Percentiles rank a stretch among this genome's conserved stretches.
Conservation (phyloP, 2,113 vertebrate genomes). For the Sorex araneus region DNA sequence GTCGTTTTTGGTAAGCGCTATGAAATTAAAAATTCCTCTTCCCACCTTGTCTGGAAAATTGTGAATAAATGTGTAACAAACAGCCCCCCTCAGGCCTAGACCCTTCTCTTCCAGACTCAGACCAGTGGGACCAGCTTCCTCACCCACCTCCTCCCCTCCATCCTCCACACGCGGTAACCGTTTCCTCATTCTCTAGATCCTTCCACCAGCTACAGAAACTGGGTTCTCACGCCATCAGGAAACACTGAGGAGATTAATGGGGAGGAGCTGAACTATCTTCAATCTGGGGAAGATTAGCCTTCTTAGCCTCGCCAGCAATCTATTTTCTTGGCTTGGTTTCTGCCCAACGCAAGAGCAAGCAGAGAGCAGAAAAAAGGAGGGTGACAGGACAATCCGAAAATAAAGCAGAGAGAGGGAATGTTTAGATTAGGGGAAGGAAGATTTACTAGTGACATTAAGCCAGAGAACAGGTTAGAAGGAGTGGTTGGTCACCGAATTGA, state of each 20-base stretch:
- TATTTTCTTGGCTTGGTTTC: constrained; percentile 63
- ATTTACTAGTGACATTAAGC: constrained; percentile 26
- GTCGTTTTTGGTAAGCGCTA: background rate
- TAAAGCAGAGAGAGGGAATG: background rate
- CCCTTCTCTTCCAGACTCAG: background rate
- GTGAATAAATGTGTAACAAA: constrained; percentile 35
- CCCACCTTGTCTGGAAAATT: background rate
- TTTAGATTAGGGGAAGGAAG: background rate
- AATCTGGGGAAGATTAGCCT: background rate
- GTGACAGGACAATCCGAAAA: constrained; percentile 4
- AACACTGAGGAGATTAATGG: constrained; percentile 50
- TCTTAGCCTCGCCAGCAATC: constrained; percentile 32
- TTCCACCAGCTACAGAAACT: constrained; percentile 52
- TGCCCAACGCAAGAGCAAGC: constrained; percentile 60
- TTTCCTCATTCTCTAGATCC: constrained; percentile 68
- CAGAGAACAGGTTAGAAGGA: constrained; percentile 29
- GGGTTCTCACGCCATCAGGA: constrained; percentile 64
- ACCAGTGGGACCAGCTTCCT: background rate
- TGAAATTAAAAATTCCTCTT: background rate
- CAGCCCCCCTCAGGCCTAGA: background rate
- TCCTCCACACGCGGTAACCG: background rate
- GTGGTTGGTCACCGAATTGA: constrained; percentile 9
- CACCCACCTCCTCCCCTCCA: background rate
- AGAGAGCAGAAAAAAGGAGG: background rate
- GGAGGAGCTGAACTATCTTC: constrained; percentile 43